Evolutionary conservation across 2,888 invertebrate genomes (phyloP), one percentile per base, ranked within the genome.

Genomic region (Cecidostiba fungosa): DNA sequence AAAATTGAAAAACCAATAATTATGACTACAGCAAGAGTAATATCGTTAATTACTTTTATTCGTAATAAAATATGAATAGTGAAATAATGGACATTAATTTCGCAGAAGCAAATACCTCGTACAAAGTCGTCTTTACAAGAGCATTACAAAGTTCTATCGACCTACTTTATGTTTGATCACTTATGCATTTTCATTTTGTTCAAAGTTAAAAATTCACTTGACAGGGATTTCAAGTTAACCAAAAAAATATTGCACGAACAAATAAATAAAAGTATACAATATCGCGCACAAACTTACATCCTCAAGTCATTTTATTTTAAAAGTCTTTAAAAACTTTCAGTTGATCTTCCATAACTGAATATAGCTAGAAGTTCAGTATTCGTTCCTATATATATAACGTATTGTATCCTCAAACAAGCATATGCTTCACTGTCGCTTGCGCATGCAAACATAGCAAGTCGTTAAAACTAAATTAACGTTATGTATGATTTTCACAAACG

Each of bases 381-480:
- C 12, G 26, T 26, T 26, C 50, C 19, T 0, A 16, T 19, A 50
- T 43, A n/a, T 10, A 29, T 26, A 66, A n/a, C n/a, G n/a, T 5
- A 12, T 66, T 5, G 26, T 16, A 14, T 66, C 14, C 29, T 66
- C 23, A 26, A 66, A 26, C 66, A 66, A 66, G 66, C 12, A 26
- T 19, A 54, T 26, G 14, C 23, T 29, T 66, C 29, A 66, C 2
- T 66, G 29, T 66, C 26, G 66, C 29, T 12, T 26, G 66, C 14
- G 66, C 66, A 10, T 29, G 29, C 66, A 66, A 66, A 66, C 29
- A 66, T 14, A 26, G 29, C 29, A 66, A 66, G 29, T 66, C 66
- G 66, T 66, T 50, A 62, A 26, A 66, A 66, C 26, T 72, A 72
- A 32, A 72, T 72, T 39, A 72, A 72, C 39, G 23, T 23, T 39